A percentile compares a stretch with the other conserved stretches of the same genome.
These are phyloP conservation scores for Heliconius melpomene DNA, from an alignment of 1,140 invertebrate species.

Conservation along the genomic window DNA sequence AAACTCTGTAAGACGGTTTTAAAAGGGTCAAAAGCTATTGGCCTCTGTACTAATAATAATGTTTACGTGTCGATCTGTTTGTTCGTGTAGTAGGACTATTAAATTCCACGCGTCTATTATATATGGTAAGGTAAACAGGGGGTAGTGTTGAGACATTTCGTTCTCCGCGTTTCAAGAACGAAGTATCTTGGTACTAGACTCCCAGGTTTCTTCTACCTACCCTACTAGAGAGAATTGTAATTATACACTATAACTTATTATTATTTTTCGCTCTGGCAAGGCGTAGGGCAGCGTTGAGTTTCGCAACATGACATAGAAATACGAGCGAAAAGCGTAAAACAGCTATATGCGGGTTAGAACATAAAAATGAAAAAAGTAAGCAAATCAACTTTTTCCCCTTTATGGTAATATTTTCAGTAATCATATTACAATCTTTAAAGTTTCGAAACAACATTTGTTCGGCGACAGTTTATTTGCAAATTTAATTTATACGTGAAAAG, in stretches of 20 bases:
- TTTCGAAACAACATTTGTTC: conserved; percentile 1
- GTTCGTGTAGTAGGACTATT: background rate
- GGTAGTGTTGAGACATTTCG: too few species aligned
- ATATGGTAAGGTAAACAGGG: background rate
- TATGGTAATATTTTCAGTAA: background rate
- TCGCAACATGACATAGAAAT: too few species aligned
- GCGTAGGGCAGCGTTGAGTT: too few species aligned
- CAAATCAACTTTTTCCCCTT: background rate
- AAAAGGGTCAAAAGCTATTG: conserved; percentile 14
- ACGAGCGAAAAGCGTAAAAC: too few species aligned
- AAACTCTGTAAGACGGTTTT: conserved; percentile 2
- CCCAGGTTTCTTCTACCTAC: too few species aligned
- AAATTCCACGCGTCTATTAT: background rate
- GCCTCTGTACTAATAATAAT: conserved; percentile 11
- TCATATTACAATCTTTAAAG: background rate
- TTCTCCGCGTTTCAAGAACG: too few species aligned
- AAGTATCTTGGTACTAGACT: too few species aligned
- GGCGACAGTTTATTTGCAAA: background rate
- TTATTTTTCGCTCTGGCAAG: too few species aligned
- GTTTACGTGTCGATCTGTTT: conserved; percentile 8
- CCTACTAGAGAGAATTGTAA: too few species aligned
- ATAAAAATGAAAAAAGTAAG: too few species aligned
- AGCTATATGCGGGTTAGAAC: too few species aligned
- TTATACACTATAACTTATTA: too few species aligned
- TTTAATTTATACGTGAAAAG: conserved; percentile 4